A percentile compares a stretch with the other conserved stretches of the same genome.
phyloP scores from a whole-genome alignment of 2,113 vertebrate genomes.

The Grammatotria lemairii region DNA sequence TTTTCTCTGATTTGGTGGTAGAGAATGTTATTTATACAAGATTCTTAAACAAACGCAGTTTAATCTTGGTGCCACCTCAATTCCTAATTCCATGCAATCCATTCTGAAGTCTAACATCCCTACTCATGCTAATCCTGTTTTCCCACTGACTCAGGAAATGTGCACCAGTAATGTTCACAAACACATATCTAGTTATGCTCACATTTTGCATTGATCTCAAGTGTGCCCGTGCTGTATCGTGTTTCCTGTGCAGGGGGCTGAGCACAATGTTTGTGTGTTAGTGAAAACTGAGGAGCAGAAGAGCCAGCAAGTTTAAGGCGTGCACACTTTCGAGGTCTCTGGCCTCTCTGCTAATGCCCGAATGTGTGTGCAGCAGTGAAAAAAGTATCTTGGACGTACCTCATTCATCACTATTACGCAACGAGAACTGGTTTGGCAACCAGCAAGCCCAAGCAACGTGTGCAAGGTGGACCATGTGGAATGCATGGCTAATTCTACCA shows the following conservation, averaged over 20 bases:
- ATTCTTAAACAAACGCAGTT: neutral
- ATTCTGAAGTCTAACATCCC: neutral
- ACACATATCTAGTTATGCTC: neutral
- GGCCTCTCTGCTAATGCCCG: neutral
- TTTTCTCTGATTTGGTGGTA: neutral
- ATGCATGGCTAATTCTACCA: slow-evolving; percentile 4
- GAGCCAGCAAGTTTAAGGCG: neutral
- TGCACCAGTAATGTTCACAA: neutral
- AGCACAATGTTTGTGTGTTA: neutral
- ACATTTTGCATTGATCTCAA: neutral
- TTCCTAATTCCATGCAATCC: neutral
- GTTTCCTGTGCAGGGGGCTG: slow-evolving; percentile 17
- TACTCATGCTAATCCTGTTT: neutral
- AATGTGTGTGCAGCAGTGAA: neutral
- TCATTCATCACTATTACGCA: slow-evolving; percentile 23
- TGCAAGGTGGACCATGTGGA: slow-evolving; percentile 39
- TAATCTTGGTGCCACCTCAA: neutral
- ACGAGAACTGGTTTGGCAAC: slow-evolving; percentile 61
- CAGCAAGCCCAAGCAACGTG: slow-evolving; percentile 1
- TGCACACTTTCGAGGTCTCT: neutral
- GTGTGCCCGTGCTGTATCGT: neutral
- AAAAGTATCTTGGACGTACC: slow-evolving; percentile 5
- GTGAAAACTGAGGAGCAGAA: neutral
- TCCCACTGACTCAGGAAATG: neutral
- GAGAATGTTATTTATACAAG: neutral